A percentile compares a stretch with the other conserved stretches of the same genome.
Evolutionary conservation across 2,888 invertebrate species (phyloP).

Genomic region (Noctua comes): DNA sequence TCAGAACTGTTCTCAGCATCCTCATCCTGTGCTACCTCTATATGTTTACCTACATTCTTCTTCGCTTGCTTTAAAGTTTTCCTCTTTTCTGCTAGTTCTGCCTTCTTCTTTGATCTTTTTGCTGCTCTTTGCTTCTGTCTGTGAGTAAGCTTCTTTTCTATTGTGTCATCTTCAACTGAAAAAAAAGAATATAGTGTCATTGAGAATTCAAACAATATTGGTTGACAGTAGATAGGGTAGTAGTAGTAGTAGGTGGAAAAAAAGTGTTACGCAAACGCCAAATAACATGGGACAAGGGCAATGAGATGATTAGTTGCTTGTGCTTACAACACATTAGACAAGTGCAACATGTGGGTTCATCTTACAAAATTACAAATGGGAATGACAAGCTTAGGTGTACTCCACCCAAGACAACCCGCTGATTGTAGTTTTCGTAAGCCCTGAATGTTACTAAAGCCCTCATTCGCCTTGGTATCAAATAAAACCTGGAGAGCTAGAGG

Average conservation of each 20-base stretch:
- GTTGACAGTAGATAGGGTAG: not conserved
- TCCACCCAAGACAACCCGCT: not conserved
- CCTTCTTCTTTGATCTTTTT: slow-evolving; percentile 90
- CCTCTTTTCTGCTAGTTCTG: slow-evolving; percentile 83
- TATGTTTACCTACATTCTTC: slow-evolving; percentile 82
- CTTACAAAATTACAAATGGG: not conserved
- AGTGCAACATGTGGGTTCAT: not conserved
- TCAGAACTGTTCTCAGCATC: slow-evolving; percentile 75
- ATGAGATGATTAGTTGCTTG: not conserved
- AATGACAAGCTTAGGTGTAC: not conserved
- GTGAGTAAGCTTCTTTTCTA: slow-evolving; percentile 91
- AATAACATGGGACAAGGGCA: not conserved
- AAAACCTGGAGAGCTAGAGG: not conserved
- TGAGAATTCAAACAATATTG: not conserved
- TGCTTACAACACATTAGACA: not conserved
- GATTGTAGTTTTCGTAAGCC: not conserved
- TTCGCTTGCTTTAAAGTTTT: slow-evolving; percentile 84
- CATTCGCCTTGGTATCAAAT: too few species aligned
- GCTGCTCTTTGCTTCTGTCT: slow-evolving; percentile 92
- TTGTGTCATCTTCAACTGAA: slow-evolving; percentile 88
- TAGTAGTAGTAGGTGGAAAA: not conserved
- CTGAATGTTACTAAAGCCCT: not conserved
- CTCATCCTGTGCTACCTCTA: slow-evolving; percentile 70
- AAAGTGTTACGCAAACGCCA: not conserved
- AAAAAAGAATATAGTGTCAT: slow-evolving; percentile 42